Evolutionary conservation across 2,113 vertebrate species (phyloP), one percentile per base, ranked within the genome.

Genomic region (Sander vitreus): DNA sequence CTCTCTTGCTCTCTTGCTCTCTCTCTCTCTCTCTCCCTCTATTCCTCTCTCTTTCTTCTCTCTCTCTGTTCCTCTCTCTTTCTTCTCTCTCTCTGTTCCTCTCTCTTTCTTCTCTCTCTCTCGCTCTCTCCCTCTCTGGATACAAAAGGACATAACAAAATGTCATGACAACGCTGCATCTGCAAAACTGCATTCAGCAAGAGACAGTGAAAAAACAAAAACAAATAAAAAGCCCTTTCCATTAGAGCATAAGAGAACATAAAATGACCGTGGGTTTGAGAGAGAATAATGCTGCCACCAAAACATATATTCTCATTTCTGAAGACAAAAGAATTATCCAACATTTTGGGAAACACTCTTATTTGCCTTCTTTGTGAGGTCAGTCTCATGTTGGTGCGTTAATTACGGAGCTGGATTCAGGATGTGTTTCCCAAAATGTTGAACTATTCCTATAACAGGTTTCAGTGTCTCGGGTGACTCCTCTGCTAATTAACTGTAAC

Each of bases 151-250:
- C 76, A 1, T 57, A 14, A 23, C 73, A 33, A 60, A 89, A 36
- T 81, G 89, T 87, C 69, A 65, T 69, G 48, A 66, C 51, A 67
- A 45, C 39, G 23, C 84, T 81, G 72, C 68, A 3, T 86, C 84
- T 64, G 54, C 71, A 73, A 48, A 81, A 60, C 57, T 19, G 53
- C 60, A 63, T 14, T 63, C 70, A 15, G 25, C 43, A 19, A 76
- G 62, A 66, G 51, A 73, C 19, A 16, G 15, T 43, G 14, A 10
- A 27, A 58, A 69, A 39, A 8, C 2, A 15, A 45, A 0, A 16
- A 53, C 1, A 66, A 57, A 50, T 7, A 58, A 33, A 36, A 63
- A 21, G 13, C 0, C 1, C 5, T 68, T 39, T 59, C 11, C 36
- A 14, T 57, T 5, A 18, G 23, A 1, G 39, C 9, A 39, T 5